Evolutionary conservation across 2,113 vertebrate genomes (phyloP), one percentile per base, ranked within the genome.

Genomic region (Galeopterus variegatus): DNA sequence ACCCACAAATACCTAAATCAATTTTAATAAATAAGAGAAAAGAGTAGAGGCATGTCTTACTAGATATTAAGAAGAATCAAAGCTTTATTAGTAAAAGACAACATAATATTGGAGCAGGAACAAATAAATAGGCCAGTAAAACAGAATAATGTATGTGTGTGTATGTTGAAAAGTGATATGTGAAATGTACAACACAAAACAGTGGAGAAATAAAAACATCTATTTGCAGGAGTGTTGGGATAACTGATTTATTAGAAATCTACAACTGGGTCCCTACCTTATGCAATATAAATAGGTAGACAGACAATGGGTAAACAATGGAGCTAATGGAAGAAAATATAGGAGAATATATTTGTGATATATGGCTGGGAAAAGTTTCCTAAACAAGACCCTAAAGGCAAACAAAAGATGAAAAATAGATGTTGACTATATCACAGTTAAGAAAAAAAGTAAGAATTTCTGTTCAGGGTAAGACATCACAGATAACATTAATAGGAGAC

Each of bases 11-110:
- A 31, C 23, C 36, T 67, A 75, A 67, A 48, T 80, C 31, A 91
- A 93, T 85, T 91, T 88, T 26, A 85, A 26, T 54, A 69, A 93
- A 77, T 15, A 87, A 86, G 64, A 86, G 7, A 21, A 77, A 90
- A 8, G 23, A 81, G 17, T 41, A 54, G 10, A 2, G 11, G 5
- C 2, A 73, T 86, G 3, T 64, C 12, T 72, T 88, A 90, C 3
- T 70, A 70, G 67, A 9, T 65, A 72, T 33, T 88, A 60, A 93
- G 69, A 52, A 73, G n/a, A 83, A 93, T 70, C 18, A 80, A 89
- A 85, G 19, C 23, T 36, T 67, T 50, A 45, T 52, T 91, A 41
- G 18, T 75, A 56, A 79, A 84, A 89, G 64, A 67, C 23, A 69
- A 14, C 26, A 80, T 48, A 15, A 45, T 36, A 69, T 8, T 41